Percentiles rank a stretch among this genome's conserved stretches.
Evolutionary conservation across 2,888 invertebrate species (phyloP).

Genomic region (Eudemis profundana): DNA sequence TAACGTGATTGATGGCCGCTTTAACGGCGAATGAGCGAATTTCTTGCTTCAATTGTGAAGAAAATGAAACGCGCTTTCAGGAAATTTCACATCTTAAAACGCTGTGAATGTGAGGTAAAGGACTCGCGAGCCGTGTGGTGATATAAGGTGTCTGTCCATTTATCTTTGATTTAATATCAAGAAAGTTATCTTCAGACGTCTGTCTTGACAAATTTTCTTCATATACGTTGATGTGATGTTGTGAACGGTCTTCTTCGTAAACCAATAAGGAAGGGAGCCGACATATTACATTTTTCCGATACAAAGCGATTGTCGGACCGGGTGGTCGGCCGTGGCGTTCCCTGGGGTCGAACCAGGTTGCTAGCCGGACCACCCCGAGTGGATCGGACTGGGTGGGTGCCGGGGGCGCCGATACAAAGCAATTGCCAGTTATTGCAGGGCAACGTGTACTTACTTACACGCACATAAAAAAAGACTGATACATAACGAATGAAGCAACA

Average conservation of each 20-base stretch:
- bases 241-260: neutral
- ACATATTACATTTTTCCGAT: no score
- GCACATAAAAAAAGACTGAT: no score
- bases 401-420: no score
- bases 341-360: no score
- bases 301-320: no score
- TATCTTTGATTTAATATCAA: neutral
- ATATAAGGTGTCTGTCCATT: neutral
- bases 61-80: slow-evolving; percentile 19
- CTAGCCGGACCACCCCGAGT: no score
- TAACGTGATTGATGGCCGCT: slow-evolving; percentile 31
- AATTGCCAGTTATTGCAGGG: no score
- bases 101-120: neutral
- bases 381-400: no score
- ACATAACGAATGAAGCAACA: no score
- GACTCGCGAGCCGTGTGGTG: neutral
- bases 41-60: slow-evolving; percentile 21
- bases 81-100: neutral
- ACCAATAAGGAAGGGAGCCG: no score
- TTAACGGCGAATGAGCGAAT: slow-evolving; percentile 15
- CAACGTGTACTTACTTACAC: no score
- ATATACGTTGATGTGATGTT: neutral
- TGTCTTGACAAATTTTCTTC: neutral
- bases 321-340: no score
- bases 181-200: neutral